These are phyloP conservation scores for Tetramorium simillimum DNA, from an alignment of 1,140 invertebrate genomes.

Conservation along the genomic window DNA sequence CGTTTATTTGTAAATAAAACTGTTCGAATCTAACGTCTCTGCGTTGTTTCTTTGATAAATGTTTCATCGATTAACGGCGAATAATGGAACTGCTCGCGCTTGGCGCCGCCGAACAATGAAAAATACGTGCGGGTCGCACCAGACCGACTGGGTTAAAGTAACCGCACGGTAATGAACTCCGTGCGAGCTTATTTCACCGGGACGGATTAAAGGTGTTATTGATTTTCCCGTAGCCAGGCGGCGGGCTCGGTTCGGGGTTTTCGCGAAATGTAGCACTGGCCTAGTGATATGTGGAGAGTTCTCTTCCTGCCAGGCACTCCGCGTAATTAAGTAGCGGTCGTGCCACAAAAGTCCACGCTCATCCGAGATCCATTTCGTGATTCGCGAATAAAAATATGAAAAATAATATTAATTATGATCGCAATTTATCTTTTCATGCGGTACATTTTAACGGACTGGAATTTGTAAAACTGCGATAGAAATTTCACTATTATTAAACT, in stretches of 20 bases:
- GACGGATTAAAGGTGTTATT: slow-evolving; percentile 60
- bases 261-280: slow-evolving; percentile 50
- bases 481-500: background rate
- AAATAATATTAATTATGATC: slow-evolving; percentile 27
- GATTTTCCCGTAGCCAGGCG: slow-evolving; percentile 42
- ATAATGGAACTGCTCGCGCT: background rate
- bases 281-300: slow-evolving; percentile 54
- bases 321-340: slow-evolving; percentile 46
- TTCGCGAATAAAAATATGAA: background rate
- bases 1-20: background rate
- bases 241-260: slow-evolving; percentile 27
- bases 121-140: background rate
- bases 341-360: background rate
- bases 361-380: background rate
- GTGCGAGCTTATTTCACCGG: slow-evolving; percentile 48
- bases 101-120: background rate
- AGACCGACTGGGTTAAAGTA: slow-evolving; percentile 6
- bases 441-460: background rate
- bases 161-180: slow-evolving; percentile 46
- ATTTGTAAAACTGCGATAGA: background rate
- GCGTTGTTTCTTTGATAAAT: background rate
- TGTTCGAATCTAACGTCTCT: no score
- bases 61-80: background rate
- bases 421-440: background rate
- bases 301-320: slow-evolving; percentile 40